Evolutionary conservation across 1,140 invertebrate species (phyloP), one percentile per base, ranked within the genome.

Genomic region (Hermetia illucens): DNA sequence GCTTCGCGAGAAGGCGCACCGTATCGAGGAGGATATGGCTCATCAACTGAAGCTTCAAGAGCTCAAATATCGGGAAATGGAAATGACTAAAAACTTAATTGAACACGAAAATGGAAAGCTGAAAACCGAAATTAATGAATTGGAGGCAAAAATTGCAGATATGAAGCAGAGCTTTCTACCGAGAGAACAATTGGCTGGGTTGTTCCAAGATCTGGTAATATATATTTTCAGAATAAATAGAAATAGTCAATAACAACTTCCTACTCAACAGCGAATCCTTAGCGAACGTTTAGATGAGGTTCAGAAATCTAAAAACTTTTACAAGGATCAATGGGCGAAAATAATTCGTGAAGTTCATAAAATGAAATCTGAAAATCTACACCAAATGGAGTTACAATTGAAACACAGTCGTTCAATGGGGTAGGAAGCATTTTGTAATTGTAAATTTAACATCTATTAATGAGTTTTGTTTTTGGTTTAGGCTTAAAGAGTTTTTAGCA

Each of bases 291-390:
- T 32, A 17, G 38, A 40, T n/a, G 22, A 22, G 20, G 22, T 34
- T 3, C 10, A 10, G 12, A 21, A 34, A 18, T 34, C 31, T 12
- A 34, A 40, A 24, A 24, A 18, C 5, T 25, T 40, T 9, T 40
- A 40, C 27, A 40, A 40, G 21, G 30, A 34, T 4, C 30, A 34
- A 33, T 40, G 38, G 38, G 32, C 38, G 2, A 33, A 40, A 22
- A 6, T 25, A 16, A 13, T 34, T 12, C 19, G 38, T 12, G 38
- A 40, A 13, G 4, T 20, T 29, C 21, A 40, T 19, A 27, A 34
- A n/a, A 34, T 34, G 4, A 34, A 34, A 16, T 13, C 8, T 18
- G 32, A 24, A 8, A 40, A 40, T 34, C 16, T 32, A 6, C 16
- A 21, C 12, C 8, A 17, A 5, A 34, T 34, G 9, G 33, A 34